Base-by-base conservation (phyloP, 2,797 vertebrate species). In the Acipenser oxyrinchus region DNA sequence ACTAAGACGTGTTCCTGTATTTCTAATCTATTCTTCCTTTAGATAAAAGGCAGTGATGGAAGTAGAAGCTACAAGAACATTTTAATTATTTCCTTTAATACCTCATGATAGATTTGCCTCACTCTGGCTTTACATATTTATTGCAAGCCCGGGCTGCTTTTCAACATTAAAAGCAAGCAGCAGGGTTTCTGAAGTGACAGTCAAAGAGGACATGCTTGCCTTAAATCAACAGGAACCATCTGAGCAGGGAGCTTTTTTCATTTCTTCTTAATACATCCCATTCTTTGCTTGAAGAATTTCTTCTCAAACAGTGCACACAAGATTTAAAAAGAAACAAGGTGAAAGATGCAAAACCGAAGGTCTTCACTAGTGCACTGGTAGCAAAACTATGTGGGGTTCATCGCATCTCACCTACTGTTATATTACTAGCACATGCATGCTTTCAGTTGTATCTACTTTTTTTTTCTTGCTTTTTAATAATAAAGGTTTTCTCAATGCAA, bases 51-150 rank as follows among this genome's bases (percentile, higher is more conserved):
- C 18, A 6, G 7, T 2, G 11, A 62, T 37, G 13, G 11, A 62
- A 37, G 0, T 11, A n/a, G 55, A n/a, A 58, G 37, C 55, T 13
- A 15, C 12, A 62, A 5, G 15, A 62, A 48, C 60, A 37, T 48
- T 62, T 62, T 62, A 48, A 62, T 62, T 62, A 62, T 62, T 62
- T 37, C 15, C 60, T 62, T 37, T 55, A 1, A 37, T 37, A 48
- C 60, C 8, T 62, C 60, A 23, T 62, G 13, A 37, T 23, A 23
- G 48, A 62, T 62, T 62, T 18, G 8, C 18, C 9, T 23, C 60
- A 62, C 15, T 37, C 6, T 37, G 8, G 7, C 60, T 62, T 62
- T 62, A 9, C 13, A 37, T 48, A 9, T 12, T 62, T 37, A 48
- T 9, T 37, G 37, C 6, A 18, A 62, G 48, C 60, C 48, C 1